Percentiles rank a stretch among this genome's conserved stretches.
Evolutionary conservation across 1,140 invertebrate genomes (phyloP).

Genomic region (Pseudomyrmex sp.): DNA sequence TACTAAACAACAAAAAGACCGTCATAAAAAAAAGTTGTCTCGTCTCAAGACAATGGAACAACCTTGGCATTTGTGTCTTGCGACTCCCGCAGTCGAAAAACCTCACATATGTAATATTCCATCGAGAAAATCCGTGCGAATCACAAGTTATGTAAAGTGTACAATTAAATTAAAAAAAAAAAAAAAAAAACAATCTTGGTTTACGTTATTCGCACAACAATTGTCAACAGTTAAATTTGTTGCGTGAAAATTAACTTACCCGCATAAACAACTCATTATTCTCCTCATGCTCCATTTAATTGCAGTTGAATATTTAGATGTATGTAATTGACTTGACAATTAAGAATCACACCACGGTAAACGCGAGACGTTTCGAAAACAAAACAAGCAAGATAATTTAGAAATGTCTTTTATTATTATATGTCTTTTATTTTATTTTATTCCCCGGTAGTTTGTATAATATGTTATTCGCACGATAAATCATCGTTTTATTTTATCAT

Average conservation of each 20-base stretch:
- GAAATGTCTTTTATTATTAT: background rate
- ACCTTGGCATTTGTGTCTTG: slow-evolving; percentile 29
- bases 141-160: background rate
- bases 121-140: background rate
- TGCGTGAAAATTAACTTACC: slow-evolving; percentile 57
- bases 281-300: slow-evolving; percentile 50
- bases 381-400: background rate
- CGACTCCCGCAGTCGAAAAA: background rate
- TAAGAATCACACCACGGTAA: slow-evolving; percentile 8
- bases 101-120: background rate
- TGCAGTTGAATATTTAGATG: background rate
- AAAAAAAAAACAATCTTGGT: no score
- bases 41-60: background rate
- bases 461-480: no score
- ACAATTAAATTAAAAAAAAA: no score
- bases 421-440: background rate
- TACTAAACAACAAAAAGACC: slow-evolving; percentile 3
- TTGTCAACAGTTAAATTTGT: background rate
- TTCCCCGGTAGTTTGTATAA: no score
- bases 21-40: background rate
- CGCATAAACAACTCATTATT: slow-evolving; percentile 24
- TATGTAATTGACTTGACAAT: background rate
- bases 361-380: background rate
- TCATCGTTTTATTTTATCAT: no score
- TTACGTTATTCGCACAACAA: background rate